Base-by-base conservation (phyloP, 2,888 invertebrate genomes). In the Girardia tigrina region DNA sequence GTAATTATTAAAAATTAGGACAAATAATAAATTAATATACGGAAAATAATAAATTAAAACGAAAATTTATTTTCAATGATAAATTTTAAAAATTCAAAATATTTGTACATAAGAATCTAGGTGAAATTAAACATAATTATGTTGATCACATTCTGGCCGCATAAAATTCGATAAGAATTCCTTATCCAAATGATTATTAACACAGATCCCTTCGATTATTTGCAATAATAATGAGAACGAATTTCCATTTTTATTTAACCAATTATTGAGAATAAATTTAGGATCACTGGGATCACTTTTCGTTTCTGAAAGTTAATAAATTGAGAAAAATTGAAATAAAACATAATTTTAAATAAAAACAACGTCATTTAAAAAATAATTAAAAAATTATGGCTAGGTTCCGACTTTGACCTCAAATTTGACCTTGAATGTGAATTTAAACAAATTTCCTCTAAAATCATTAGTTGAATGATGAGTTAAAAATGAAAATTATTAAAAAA, bases 141-240 rank as follows among this genome's bases (percentile, higher is more conserved):
- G n/a, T 56, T 16, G 56, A 56, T 56, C 56, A 56, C 56, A 56
- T 56, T 56, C 56, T 56, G n/a, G 56, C n/a, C 23, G 56, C n/a
- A 56, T 8, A 6, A 56, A 56, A 56, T 6, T 8, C 56, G 56
- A 56, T 6, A 56, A 20, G 2, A 56, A n/a, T n/a, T 56, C 56
- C n/a, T 6, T n/a, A 23, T 56, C 23, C 2, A 8, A 56, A n/a
- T n/a, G 4, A 56, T 56, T 56, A 20, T 56, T 23, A 56, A 56
- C 56, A n/a, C 56, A 56, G 6, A 56, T 20, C 6, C n/a, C 23
- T 56, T 16, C n/a, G 4, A 56, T 56, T 8, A 56, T 56, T 56
- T 56, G 8, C 56, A 56, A 4, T n/a, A 56, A 56, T 16, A 56
- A 4, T 56, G n/a, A 23, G n/a, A 56, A 56, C n/a, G 56, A 56